Evolutionary conservation across 2,113 vertebrate species (phyloP), one percentile per base, ranked within the genome.

Genomic region (Podarcis raffonei): DNA sequence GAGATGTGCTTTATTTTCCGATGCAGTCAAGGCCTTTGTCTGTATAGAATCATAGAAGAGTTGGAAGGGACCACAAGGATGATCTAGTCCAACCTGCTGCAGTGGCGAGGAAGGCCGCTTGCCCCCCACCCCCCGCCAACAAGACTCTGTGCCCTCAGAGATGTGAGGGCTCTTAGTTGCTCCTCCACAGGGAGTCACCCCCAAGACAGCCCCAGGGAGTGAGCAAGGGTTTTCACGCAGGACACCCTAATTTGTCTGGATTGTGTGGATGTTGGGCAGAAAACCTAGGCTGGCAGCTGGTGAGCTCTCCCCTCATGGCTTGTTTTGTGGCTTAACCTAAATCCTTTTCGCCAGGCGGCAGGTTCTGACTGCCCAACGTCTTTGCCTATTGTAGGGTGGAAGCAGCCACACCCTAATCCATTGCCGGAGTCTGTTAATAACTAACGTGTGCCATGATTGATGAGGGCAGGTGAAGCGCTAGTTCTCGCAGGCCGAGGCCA

Each of bases 61-160:
- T 11, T 53, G 48, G 48, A 53, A 53, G 48, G 48, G 48, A 53
- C 48, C 48, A 53, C 48, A 53, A 53, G 11, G 48, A 12, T 53
- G 48, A 53, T 12, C 48, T 53, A 53, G 0, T 53, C 48, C 48
- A 53, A 48, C 42, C 42, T 8, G 0, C 42, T 48, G 42, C 42
- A 48, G 1, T 48, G 39, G 12, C 5, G 30, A 4, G 11, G 53
- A 57, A 35, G 32, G 30, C 59, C 18, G 1, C n/a, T 53, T 57
- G 15, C 3, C 83, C n/a, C 72, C 57, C 57, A 59, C 20, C 32
- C 32, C 16, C 3, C 71, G 30, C 72, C 32, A 30, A 23, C 71
- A 69, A 48, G 75, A n/a, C 48, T 66, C 7, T 75, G 83, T 80
- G 27, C 72, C 87, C 89, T 66, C 78, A 91, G 48, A 30, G 85